phyloP scores from a whole-genome alignment of 2,113 vertebrate genomes.

The Willisornis vidua region DNA sequence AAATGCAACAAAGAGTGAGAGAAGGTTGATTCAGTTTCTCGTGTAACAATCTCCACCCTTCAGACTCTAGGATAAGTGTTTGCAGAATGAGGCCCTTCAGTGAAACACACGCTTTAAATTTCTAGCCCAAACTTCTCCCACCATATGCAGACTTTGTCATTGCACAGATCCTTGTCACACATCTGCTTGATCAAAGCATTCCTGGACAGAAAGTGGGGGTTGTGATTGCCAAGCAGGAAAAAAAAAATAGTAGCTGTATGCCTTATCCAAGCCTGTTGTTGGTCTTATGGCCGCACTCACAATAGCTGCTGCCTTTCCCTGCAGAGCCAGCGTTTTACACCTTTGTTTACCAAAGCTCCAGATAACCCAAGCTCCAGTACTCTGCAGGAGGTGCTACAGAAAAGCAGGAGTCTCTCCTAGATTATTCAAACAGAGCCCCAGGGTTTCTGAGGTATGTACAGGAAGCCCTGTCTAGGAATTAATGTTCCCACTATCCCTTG shows the following conservation, averaged over 20 bases:
- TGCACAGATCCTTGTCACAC: constrained; percentile 38
- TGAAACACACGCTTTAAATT: constrained; percentile 30
- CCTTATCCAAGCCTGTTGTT: neutral
- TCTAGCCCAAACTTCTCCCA: constrained; percentile 49
- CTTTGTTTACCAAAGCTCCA: constrained; percentile 8
- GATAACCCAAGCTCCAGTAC: neutral
- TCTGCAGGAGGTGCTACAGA: constrained; percentile 8
- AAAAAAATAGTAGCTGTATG: neutral
- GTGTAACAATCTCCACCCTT: neutral
- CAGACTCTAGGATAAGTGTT: neutral
- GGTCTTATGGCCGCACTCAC: neutral
- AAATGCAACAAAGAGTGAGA: constrained; percentile 7
- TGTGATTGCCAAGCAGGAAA: neutral
- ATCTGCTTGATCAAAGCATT: constrained; percentile 51
- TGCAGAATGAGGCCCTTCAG: constrained; percentile 12
- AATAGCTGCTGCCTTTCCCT: neutral
- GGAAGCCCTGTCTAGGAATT: neutral
- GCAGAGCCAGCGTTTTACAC: constrained; percentile 21
- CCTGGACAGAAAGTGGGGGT: constrained; percentile 34
- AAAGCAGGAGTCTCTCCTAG: neutral
- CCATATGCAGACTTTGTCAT: constrained; percentile 43
- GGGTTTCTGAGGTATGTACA: neutral
- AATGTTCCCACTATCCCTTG: neutral
- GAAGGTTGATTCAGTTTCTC: neutral
- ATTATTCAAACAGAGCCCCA: neutral